phyloP scores from a whole-genome alignment of 2,113 vertebrate genomes.

The Barbus barbus region DNA sequence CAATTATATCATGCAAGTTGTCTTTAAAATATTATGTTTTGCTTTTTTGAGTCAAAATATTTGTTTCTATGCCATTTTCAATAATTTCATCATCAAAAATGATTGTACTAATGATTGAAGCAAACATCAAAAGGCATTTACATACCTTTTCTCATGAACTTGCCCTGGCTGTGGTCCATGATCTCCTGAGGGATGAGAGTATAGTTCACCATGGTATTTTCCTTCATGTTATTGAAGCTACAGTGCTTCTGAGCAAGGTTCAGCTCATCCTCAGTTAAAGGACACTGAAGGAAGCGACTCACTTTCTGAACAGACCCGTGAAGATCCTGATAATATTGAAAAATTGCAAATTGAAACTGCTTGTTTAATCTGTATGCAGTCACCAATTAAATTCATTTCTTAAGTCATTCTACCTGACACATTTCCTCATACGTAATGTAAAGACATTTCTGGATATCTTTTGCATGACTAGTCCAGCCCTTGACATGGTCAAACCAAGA shows the following conservation, averaged over 20 bases:
- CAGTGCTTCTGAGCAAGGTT: slow-evolving; percentile 70
- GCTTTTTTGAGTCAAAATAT: neutral
- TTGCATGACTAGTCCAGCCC: slow-evolving; percentile 76
- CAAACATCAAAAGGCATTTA: neutral
- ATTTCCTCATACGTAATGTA: slow-evolving; percentile 84
- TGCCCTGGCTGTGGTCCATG: slow-evolving; percentile 80
- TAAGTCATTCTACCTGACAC: slow-evolving; percentile 71
- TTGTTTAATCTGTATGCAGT: neutral
- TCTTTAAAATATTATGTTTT: no score
- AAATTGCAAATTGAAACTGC: neutral
- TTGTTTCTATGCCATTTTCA: neutral
- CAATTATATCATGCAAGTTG: no score
- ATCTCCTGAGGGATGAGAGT: slow-evolving; percentile 73
- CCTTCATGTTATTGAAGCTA: slow-evolving; percentile 80
- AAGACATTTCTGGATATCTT: slow-evolving; percentile 69
- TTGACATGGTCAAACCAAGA: slow-evolving; percentile 88
- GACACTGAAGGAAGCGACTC: slow-evolving; percentile 72
- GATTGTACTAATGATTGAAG: neutral
- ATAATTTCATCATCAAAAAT: neutral
- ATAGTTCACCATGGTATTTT: slow-evolving; percentile 83
- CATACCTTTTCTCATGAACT: slow-evolving; percentile 87
- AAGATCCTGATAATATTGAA: slow-evolving; percentile 71
- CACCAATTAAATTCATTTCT: neutral
- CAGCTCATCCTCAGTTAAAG: slow-evolving; percentile 69
- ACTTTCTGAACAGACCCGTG: slow-evolving; percentile 65